A percentile compares a stretch with the other conserved stretches of the same genome.
These are phyloP conservation scores for Chlorops oryzae DNA, from an alignment of 1,140 invertebrate species.

Conservation along the genomic window DNA sequence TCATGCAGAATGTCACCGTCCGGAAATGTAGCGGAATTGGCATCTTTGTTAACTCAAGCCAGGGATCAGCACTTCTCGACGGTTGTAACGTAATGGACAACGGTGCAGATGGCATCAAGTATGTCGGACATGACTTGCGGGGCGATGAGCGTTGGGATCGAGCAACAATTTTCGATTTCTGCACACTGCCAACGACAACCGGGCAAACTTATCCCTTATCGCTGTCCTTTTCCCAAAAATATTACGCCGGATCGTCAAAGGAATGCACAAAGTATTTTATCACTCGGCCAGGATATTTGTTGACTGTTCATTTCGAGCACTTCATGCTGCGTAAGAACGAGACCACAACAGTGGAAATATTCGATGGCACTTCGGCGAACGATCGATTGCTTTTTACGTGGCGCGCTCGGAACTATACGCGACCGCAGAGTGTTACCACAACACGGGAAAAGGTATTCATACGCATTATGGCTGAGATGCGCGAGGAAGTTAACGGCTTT, in stretches of 20 bases:
- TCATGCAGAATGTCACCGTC: conserved; percentile 73
- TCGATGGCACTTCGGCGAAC: conserved; percentile 65
- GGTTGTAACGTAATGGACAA: conserved; percentile 71
- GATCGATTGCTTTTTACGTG: conserved; percentile 65
- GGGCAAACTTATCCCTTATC: conserved; percentile 78
- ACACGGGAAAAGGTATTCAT: conserved; percentile 71
- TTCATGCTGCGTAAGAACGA: conserved; percentile 68
- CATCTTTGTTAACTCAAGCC: conserved; percentile 81
- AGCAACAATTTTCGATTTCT: conserved; percentile 72
- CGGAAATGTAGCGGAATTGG: conserved; percentile 83
- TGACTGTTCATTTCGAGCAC: conserved; percentile 78
- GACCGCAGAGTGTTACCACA: conserved; percentile 78
- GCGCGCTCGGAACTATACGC: conserved; percentile 67
- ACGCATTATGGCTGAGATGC: conserved; percentile 62
- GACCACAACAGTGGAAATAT: conserved; percentile 66
- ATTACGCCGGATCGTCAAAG: conserved; percentile 60
- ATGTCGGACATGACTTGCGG: conserved; percentile 70
- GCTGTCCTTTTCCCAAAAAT: conserved; percentile 68
- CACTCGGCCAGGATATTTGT: conserved; percentile 65
- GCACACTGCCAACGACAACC: conserved; percentile 71
- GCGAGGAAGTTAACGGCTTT: conserved; percentile 65
- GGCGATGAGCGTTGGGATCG: conserved; percentile 64
- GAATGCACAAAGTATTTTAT: conserved; percentile 72
- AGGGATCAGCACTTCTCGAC: conserved; percentile 66
- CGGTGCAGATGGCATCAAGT: conserved; percentile 79